Conservation (phyloP, 2,888 invertebrate genomes). For the Tenthredo distinguenda region DNA sequence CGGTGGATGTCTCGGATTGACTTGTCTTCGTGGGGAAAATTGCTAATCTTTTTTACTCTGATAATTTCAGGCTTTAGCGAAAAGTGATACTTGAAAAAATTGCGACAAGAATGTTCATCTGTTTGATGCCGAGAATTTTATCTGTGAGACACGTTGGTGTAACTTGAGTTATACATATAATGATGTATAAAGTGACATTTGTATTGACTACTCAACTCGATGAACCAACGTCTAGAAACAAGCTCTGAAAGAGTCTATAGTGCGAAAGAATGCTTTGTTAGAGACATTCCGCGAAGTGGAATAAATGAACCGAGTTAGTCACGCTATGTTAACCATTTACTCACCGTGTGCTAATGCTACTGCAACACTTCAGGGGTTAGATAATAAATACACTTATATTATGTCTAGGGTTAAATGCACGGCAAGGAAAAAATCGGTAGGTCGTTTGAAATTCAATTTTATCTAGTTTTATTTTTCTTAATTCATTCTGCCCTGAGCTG, state of each 20-base stretch:
- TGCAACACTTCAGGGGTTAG: not conserved
- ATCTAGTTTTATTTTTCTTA: slow-evolving; percentile 15
- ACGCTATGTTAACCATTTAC: slow-evolving; percentile 15
- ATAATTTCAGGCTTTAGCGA: not conserved
- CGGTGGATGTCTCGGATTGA: not conserved
- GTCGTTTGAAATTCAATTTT: slow-evolving; percentile 24
- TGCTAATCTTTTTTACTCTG: not conserved
- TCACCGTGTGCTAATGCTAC: slow-evolving; percentile 10
- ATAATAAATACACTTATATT: slow-evolving; percentile 47
- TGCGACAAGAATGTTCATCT: not conserved
- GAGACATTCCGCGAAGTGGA: not conserved
- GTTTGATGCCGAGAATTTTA: not conserved
- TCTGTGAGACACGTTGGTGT: slow-evolving; percentile 7
- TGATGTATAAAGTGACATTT: not conserved
- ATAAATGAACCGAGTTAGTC: slow-evolving; percentile 34
- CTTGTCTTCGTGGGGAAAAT: not conserved
- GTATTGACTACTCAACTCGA: slow-evolving; percentile 6
- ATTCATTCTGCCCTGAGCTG: slow-evolving; percentile 64
- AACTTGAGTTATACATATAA: slow-evolving; percentile 3
- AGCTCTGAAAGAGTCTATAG: slow-evolving; percentile 62
- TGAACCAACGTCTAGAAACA: slow-evolving; percentile 74
- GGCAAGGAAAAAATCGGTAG: slow-evolving; percentile 50
- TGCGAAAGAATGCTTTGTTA: slow-evolving; percentile 7
- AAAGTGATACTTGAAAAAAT: not conserved
- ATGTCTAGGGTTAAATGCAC: slow-evolving; percentile 55